Base-by-base conservation (phyloP, 2,888 invertebrate genomes). In the Eupithecia inturbata region DNA sequence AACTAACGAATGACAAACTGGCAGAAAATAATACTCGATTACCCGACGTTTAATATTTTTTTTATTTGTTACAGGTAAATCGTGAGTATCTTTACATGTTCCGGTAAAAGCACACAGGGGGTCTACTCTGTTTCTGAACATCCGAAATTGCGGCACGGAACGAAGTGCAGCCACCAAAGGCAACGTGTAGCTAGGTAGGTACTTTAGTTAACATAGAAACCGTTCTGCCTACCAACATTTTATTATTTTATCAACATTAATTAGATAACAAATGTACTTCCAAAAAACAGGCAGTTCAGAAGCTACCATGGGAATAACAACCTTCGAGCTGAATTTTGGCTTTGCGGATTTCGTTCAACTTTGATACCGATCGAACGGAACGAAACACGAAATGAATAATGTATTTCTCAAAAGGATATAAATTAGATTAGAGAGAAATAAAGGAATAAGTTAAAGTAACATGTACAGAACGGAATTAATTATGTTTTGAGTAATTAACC, bases 61-160 rank as follows among this genome's bases (percentile, higher is more conserved):
- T 68, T 62, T 67, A 19, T 53, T 63, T 67, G 69, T 74, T 74
- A 68, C 73, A 74, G 74, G 67, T 72, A 57, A 68, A 53, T 22
- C 39, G 70, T 76, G n/a, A 74, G 71, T 70, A 75, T 22, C 49
- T 39, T 57, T 57, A 12, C 57, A 57, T 57, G 28, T 31, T 28
- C 28, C 31, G 28, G 62, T 19, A 31, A 62, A 31, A 62, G 62
- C 31, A 62, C 62, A 57, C 57, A 7, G n/a, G n/a, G 9, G 53
- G 22, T 22, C 53, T 22, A 26, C 57, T 22, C 57, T 26, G 5
- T 22, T 26, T 14, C 12, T 22, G 26, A 4, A 26, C 26, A 12
- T 12, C 10, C 3, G 10, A 9, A 9, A 9, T n/a, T 10, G n/a
- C 9, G 49, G n/a, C n/a, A n/a, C n/a, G n/a, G 3, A 49, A 49